Percentiles rank a stretch among this genome's conserved stretches.
Evolutionary conservation across 2,113 vertebrate species (phyloP).

Genomic region (Globicephala melas): DNA sequence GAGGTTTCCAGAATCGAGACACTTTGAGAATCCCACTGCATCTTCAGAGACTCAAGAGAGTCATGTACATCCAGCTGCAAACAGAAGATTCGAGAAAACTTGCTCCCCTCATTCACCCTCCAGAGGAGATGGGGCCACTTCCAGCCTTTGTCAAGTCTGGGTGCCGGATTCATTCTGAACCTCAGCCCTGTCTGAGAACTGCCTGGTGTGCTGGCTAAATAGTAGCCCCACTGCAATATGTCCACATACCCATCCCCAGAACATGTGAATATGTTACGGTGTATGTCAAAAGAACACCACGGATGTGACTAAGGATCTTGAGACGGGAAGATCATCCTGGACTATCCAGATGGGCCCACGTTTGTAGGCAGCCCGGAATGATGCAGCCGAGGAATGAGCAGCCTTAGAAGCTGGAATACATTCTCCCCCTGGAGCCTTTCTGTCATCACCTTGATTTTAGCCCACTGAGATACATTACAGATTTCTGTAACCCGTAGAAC

Average conservation of each 20-base stretch:
- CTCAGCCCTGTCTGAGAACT: neutral
- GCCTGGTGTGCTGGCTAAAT: neutral
- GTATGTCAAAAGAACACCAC: neutral
- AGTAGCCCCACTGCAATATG: accelerated
- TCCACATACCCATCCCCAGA: neutral
- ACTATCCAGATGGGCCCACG: too few species aligned
- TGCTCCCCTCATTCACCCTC: neutral
- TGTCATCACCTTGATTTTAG: neutral
- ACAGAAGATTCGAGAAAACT: neutral
- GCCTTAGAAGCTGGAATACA: neutral
- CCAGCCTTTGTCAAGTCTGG: neutral
- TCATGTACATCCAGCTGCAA: neutral
- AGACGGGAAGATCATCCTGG: neutral
- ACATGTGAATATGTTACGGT: neutral
- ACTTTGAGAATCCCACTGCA: neutral
- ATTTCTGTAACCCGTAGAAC: neutral
- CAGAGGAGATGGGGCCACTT: neutral
- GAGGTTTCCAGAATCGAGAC: neutral
- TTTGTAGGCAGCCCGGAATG: neutral
- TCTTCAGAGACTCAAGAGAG: neutral
- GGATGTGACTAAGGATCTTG: neutral
- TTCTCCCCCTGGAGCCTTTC: neutral
- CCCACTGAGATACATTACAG: neutral
- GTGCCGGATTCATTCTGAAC: neutral
- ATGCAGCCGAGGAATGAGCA: neutral